These are phyloP conservation scores for Synanthedon formicaeformis DNA, from an alignment of 2,888 invertebrate species.

Conservation along the genomic window DNA sequence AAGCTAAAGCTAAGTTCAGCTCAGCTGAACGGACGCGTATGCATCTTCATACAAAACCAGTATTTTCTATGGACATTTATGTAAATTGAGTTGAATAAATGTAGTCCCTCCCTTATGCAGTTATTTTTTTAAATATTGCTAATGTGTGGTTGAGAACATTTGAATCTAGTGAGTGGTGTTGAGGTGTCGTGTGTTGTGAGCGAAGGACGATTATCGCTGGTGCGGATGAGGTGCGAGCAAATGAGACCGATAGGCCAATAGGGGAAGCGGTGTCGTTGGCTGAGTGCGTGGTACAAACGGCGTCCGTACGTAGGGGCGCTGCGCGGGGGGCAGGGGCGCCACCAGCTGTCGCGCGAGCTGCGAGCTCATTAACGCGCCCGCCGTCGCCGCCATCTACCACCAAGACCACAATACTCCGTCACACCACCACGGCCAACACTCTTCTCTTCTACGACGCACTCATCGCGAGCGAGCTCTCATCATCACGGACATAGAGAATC, in stretches of 20 bases:
- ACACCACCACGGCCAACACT: background rate
- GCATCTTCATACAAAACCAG: no score
- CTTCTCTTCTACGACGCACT: no score
- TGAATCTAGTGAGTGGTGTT: no score
- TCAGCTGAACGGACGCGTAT: no score
- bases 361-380: conserved; percentile 67
- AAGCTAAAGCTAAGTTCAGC: no score
- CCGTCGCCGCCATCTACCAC: conserved; percentile 47
- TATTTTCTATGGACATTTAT: no score
- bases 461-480: no score
- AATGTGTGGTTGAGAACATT: no score
- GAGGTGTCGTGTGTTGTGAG: background rate
- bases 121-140: no score
- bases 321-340: conserved; percentile 67
- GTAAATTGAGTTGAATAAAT: no score
- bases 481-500: no score
- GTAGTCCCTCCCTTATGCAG: no score
- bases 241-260: conserved; percentile 49
- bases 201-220: conserved; percentile 12
- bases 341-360: conserved; percentile 73
- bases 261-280: conserved; percentile 47
- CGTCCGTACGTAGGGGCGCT: conserved; percentile 67
- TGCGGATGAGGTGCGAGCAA: conserved; percentile 30
- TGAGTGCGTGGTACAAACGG: conserved; percentile 69
- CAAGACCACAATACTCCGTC: conserved; percentile 14